Evolutionary conservation across 2,888 invertebrate species (phyloP).

Genomic region (Leptogaster cylindrica): DNA sequence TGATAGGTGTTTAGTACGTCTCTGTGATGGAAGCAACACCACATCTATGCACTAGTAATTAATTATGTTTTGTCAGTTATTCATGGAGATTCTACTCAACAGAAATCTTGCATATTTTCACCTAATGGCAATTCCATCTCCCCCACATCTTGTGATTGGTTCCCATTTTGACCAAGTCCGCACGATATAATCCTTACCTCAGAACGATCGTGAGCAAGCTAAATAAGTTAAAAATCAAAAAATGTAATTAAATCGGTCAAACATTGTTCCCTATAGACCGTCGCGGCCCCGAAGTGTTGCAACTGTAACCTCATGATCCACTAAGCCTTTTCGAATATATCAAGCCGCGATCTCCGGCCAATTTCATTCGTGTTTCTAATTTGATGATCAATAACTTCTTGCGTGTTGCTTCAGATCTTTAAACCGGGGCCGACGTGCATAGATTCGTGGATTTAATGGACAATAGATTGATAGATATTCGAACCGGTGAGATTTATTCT

Average conservation of each 20-base stretch:
- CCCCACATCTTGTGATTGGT: background rate
- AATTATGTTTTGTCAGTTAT: slow-evolving; percentile 10
- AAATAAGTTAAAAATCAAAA: slow-evolving; percentile 31
- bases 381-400: slow-evolving; percentile 29
- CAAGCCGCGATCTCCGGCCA: slow-evolving; percentile 1
- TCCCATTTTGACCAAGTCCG: slow-evolving; percentile 17
- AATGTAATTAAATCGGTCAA: slow-evolving; percentile 28
- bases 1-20: no score
- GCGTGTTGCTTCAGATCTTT: slow-evolving; percentile 31
- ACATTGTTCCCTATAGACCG: background rate
- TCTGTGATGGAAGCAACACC: no score
- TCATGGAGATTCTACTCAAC: slow-evolving; percentile 8
- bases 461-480: slow-evolving; percentile 14
- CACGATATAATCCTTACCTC: slow-evolving; percentile 13
- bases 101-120: slow-evolving; percentile 12
- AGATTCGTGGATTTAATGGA: slow-evolving; percentile 26
- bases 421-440: slow-evolving; percentile 6
- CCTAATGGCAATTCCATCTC: slow-evolving; percentile 12
- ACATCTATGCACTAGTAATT: background rate
- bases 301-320: slow-evolving; percentile 20
- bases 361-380: slow-evolving; percentile 19
- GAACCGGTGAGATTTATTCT: background rate
- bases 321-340: slow-evolving; percentile 8
- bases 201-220: slow-evolving; percentile 24
- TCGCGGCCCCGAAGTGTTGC: slow-evolving; percentile 15